These are phyloP conservation scores for Leptopterna dolabrata DNA, from an alignment of 2,888 invertebrate genomes.

Conservation along the genomic window DNA sequence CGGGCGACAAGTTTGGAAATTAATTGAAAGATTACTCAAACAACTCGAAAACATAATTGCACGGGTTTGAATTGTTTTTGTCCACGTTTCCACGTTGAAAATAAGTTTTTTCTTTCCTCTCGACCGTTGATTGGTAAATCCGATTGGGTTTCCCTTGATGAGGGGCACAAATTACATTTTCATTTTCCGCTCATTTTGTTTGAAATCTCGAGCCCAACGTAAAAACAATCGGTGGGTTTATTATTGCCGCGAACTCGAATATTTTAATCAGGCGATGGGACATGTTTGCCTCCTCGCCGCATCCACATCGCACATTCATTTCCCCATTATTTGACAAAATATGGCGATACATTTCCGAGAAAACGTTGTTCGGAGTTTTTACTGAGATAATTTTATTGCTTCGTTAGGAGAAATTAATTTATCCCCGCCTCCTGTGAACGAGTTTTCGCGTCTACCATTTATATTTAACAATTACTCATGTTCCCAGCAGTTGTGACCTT, in stretches of 20 bases:
- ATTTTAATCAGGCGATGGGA: conserved; percentile 1
- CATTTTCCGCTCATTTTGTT: conserved; percentile 1
- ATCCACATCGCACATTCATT: not conserved
- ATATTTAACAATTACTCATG: not conserved
- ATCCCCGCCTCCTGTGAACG: not conserved
- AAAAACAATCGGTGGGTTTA: not conserved
- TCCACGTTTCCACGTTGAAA: not conserved
- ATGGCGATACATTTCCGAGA: not conserved
- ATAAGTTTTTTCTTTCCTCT: not conserved
- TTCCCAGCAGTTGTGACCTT: not conserved
- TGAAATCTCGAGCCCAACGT: not conserved
- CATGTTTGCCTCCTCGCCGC: not conserved
- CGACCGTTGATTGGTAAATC: not conserved
- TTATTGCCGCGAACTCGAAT: not conserved
- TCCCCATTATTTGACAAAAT: not conserved
- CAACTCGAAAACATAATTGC: not conserved
- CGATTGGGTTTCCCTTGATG: not conserved
- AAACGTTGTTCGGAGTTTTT: not conserved
- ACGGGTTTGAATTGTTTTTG: not conserved
- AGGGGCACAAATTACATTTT: not conserved
- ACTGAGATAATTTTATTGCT: not conserved
- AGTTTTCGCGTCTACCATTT: not conserved
- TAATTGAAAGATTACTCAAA: not conserved
- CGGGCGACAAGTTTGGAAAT: not conserved
- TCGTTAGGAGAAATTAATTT: not conserved